These are phyloP conservation scores for Albula glossodonta DNA, from an alignment of 2,113 vertebrate species.

Conservation along the genomic window DNA sequence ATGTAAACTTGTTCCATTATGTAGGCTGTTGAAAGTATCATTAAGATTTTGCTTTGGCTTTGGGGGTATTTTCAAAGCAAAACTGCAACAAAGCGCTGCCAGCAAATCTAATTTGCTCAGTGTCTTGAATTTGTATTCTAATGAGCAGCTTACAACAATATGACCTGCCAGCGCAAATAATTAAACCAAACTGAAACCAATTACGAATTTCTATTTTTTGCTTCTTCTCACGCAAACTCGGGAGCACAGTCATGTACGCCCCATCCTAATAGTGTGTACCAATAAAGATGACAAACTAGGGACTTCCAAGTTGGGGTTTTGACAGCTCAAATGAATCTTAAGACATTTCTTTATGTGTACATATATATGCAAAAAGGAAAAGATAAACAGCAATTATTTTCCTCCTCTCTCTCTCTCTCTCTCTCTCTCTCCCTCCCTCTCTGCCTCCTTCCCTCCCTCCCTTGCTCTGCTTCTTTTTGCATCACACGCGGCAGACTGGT, in stretches of 20 bases:
- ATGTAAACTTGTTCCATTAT: conserved; percentile 76
- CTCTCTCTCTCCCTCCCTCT: conserved; percentile 24
- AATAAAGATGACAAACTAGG: conserved; percentile 65
- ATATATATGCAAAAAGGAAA: conserved; percentile 62
- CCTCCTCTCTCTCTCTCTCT: background rate
- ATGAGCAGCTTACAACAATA: conserved; percentile 77
- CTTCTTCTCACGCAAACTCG: conserved; percentile 49
- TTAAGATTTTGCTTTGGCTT: conserved; percentile 64
- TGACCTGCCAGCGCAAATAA: conserved; percentile 77
- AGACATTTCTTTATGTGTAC: conserved; percentile 65
- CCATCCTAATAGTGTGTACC: conserved; percentile 58
- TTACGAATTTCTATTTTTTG: conserved; percentile 66
- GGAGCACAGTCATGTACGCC: conserved; percentile 66
- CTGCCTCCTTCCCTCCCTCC: background rate
- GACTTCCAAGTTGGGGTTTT: conserved; percentile 55
- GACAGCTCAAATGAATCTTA: conserved; percentile 65
- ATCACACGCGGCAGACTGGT: conserved; percentile 65
- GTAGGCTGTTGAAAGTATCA: conserved; percentile 70
- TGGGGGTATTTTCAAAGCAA: conserved; percentile 56
- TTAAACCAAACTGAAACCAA: conserved; percentile 77
- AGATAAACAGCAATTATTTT: conserved; percentile 74
- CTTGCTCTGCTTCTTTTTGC: conserved; percentile 56
- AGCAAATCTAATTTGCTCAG: conserved; percentile 70
- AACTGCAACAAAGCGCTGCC: conserved; percentile 59
- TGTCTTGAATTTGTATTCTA: conserved; percentile 74